Evolutionary conservation across 2,113 vertebrate genomes (phyloP).

Genomic region (Sinocyclocheilus rhinocerous): DNA sequence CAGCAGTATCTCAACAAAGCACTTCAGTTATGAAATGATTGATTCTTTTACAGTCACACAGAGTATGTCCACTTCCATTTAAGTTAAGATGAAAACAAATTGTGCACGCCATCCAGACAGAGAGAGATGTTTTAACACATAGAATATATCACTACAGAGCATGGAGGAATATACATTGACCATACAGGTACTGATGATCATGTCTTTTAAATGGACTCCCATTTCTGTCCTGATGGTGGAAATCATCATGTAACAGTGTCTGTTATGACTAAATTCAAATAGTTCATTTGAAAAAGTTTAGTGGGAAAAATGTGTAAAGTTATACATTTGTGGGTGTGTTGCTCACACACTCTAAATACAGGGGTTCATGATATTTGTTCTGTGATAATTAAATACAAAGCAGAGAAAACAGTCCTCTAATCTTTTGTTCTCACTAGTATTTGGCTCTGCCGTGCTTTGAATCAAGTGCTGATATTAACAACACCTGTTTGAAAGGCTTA

Average conservation of each 20-base stretch:
- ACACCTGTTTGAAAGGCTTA: background rate
- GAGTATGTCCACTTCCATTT: background rate
- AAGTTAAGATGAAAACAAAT: slow-evolving; percentile 3
- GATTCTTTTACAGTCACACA: background rate
- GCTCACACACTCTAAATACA: background rate
- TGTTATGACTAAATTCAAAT: slow-evolving; percentile 46
- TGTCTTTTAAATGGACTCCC: slow-evolving; percentile 64
- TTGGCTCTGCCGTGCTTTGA: background rate
- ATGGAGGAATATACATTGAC: slow-evolving; percentile 39
- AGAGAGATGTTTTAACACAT: background rate
- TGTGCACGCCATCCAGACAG: background rate
- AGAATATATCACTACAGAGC: background rate
- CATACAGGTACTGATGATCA: slow-evolving; percentile 63
- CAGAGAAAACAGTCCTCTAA: background rate
- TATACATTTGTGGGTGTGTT: background rate
- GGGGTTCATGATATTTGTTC: background rate
- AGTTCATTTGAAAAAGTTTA: slow-evolving; percentile 42
- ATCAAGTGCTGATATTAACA: background rate
- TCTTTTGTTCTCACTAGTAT: background rate
- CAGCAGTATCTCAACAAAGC: slow-evolving; percentile 18
- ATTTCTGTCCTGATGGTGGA: slow-evolving; percentile 65
- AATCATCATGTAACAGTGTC: slow-evolving; percentile 55
- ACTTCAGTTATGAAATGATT: background rate
- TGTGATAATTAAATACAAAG: background rate
- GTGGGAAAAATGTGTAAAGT: background rate